Evolutionary conservation across 2,113 vertebrate genomes (phyloP).

Genomic region (Varanus komodoensis): DNA sequence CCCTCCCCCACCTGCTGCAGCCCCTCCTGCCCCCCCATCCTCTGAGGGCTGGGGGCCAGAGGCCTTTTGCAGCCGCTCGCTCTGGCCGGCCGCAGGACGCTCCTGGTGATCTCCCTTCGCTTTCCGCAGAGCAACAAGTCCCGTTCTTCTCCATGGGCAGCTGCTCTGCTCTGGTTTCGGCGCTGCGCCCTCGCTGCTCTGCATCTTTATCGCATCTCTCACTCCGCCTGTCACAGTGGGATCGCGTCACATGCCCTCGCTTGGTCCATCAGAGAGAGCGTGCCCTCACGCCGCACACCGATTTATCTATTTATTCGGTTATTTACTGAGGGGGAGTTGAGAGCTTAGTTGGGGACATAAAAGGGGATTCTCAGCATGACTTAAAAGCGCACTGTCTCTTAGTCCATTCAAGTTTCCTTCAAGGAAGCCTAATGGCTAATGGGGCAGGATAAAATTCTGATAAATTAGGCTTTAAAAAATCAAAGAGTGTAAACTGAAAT

Average conservation of each 20-base stretch:
- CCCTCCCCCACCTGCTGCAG: fast-evolving
- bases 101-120: too few species aligned
- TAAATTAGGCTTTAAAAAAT: background rate
- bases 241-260: background rate
- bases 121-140: background rate
- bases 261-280: too few species aligned
- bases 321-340: background rate
- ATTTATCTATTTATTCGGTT: too few species aligned
- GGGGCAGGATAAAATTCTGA: too few species aligned
- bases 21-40: background rate
- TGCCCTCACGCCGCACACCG: too few species aligned
- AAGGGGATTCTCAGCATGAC: background rate
- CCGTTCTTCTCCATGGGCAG: too few species aligned
- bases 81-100: too few species aligned
- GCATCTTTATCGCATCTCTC: background rate
- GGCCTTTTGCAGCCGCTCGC: background rate
- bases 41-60: background rate
- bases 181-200: background rate
- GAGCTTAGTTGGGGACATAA: background rate
- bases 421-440: too few species aligned
- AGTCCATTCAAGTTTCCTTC: background rate
- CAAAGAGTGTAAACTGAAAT: background rate
- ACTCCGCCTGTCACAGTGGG: too few species aligned
- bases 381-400: background rate
- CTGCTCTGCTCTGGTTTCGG: background rate